These are phyloP conservation scores for Eugnorisma glareosa DNA, from an alignment of 2,888 invertebrate species.

Conservation along the genomic window DNA sequence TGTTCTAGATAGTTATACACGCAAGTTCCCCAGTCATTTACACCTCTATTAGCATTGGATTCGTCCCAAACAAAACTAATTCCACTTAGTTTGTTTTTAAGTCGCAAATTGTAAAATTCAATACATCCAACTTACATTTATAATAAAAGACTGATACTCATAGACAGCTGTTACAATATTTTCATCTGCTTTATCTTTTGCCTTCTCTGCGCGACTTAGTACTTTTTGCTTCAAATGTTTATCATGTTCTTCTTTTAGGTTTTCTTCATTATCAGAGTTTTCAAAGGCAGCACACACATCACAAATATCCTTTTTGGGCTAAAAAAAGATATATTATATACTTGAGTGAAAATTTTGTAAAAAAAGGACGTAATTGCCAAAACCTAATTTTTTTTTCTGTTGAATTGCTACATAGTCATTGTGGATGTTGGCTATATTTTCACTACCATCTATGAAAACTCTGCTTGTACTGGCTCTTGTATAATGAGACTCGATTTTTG, in stretches of 20 bases:
- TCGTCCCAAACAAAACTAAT: too few species aligned
- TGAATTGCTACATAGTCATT: slow-evolving; percentile 1
- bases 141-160: slow-evolving; percentile 9
- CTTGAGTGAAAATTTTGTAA: slow-evolving; percentile 7
- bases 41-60: too few species aligned
- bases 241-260: slow-evolving; percentile 8
- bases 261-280: slow-evolving; percentile 6
- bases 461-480: slow-evolving; percentile 26
- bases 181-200: slow-evolving; percentile 1
- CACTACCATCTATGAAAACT: slow-evolving; percentile 25
- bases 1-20: too few species aligned
- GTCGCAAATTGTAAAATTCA: slow-evolving; percentile 15
- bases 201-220: slow-evolving; percentile 4
- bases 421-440: slow-evolving; percentile 17
- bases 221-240: slow-evolving; percentile 21
- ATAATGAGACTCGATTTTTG: slow-evolving; percentile 42
- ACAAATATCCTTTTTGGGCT: slow-evolving; percentile 21
- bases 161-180: slow-evolving; percentile 6
- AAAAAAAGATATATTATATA: slow-evolving; percentile 4
- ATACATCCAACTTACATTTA: slow-evolving; percentile 8
- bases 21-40: too few species aligned
- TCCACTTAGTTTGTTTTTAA: slow-evolving; percentile 1
- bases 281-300: slow-evolving; percentile 9
- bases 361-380: slow-evolving; percentile 2
- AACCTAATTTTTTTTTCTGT: not conserved